Conservation (phyloP, 1,140 invertebrate genomes). For the Helicorthomorpha holstii region DNA sequence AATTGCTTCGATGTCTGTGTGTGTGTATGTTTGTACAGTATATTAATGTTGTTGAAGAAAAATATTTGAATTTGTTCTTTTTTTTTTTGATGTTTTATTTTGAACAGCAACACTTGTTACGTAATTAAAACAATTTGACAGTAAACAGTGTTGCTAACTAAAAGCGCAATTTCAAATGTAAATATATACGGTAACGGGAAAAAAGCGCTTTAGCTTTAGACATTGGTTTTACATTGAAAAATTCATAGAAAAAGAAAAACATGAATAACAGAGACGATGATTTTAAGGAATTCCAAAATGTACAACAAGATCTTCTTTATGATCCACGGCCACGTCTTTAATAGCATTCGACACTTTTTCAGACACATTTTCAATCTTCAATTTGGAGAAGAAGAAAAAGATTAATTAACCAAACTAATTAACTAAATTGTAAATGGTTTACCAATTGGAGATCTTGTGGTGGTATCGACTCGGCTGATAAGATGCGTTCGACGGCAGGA, state of each 20-base stretch:
- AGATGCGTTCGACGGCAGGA: conserved; percentile 36
- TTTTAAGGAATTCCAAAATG: conserved; percentile 42
- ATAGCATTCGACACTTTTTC: conserved; percentile 47
- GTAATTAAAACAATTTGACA: no score
- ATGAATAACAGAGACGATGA: neutral
- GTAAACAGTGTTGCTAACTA: no score
- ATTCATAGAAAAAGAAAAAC: neutral
- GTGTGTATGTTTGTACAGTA: no score
- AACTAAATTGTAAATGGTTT: conserved; percentile 14
- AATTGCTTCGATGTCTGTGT: no score
- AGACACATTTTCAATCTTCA: conserved; percentile 43
- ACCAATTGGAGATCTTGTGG: conserved; percentile 36
- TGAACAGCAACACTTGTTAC: no score
- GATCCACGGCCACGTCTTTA: conserved; percentile 51
- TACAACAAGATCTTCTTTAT: conserved; percentile 63
- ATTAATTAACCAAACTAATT: neutral
- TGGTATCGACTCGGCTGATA: conserved; percentile 33
- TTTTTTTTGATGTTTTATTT: no score
- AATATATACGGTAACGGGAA: neutral
- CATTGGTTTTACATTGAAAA: neutral
- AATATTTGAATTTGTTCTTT: no score
- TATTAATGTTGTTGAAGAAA: no score
- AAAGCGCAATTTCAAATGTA: neutral
- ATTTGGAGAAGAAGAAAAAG: no score
- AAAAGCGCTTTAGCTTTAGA: neutral